Evolutionary conservation across 2,113 vertebrate species (phyloP), one percentile per base, ranked within the genome.

Genomic region (Phylloscopus whistleri): DNA sequence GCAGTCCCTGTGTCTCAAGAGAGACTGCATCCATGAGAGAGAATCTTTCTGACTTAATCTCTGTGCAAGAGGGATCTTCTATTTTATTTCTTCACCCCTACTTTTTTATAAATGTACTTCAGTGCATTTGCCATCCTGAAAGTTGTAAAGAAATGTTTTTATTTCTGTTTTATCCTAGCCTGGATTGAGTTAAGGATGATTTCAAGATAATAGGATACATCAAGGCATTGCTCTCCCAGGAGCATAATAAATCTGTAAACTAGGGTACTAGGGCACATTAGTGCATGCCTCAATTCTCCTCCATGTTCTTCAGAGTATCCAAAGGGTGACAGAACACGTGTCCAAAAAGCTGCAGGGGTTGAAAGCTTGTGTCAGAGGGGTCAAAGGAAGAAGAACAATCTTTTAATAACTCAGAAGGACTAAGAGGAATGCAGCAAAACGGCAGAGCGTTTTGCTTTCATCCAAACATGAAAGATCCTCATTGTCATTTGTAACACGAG

Each of bases 161-260:
- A 56, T 70, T 83, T 83, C 55, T 84, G 13, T 82, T 90, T 78
- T 56, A 69, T 31, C 63, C 72, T 30, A 81, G 72, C 43, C 79
- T 86, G 72, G 35, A 90, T 18, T 69, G 55, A 88, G 51, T 84
- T 81, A 80, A 93, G 22, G 90, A 90, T 92, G 55, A 90, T 90
- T 90, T 92, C 76, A 92, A 86, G 83, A 77, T 59, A 94, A 88
- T 13, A 86, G 33, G 63, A 86, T 87, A 80, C 67, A 77, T 67
- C 62, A 73, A 79, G 87, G 87, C 92, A 85, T 28, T 84, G 55
- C 30, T 89, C 46, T 92, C 94, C 86, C 90, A 85, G 35, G 59
- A 93, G 83, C 43, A 83, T 67, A 96, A 95, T 92, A 93, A 93
- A 94, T 95, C 90, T 81, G 59, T 70, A 90, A 97, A 93, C 63